These are phyloP conservation scores for Drosophila borborema DNA, from an alignment of 2,888 invertebrate genomes.

Conservation along the genomic window DNA sequence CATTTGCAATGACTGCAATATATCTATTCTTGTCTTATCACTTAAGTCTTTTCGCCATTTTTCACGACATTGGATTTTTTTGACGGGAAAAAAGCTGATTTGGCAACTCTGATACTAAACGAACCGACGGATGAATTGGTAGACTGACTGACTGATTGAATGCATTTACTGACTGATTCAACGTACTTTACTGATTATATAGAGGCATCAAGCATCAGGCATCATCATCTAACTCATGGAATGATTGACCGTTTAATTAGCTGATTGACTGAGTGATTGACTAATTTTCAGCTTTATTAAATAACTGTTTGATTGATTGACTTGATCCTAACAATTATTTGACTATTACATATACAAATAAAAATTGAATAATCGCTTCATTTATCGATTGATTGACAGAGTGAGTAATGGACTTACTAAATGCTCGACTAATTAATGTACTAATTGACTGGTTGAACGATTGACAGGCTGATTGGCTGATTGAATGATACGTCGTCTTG, in stretches of 20 bases:
- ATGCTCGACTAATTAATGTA: neutral
- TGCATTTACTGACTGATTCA: neutral
- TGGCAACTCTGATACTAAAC: no score
- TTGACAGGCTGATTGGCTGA: neutral
- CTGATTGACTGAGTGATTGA: neutral
- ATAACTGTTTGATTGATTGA: neutral
- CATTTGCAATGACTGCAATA: no score
- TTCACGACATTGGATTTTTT: no score
- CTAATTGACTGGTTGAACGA: neutral
- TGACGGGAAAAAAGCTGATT: no score
- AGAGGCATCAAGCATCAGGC: neutral
- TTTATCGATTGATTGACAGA: neutral
- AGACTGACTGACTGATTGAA: neutral
- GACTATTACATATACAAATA: neutral
- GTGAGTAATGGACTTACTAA: slow-evolving; percentile 2
- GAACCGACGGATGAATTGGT: neutral
- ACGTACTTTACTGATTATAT: neutral
- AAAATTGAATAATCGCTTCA: neutral
- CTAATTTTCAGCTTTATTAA: neutral
- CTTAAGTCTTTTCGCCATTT: no score
- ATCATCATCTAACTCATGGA: neutral
- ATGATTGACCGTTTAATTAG: neutral
- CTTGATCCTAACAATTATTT: neutral
- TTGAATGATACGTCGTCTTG: slow-evolving; percentile 1
- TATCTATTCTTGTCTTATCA: no score